These are phyloP conservation scores for Polyommatus icarus DNA, from an alignment of 2,888 invertebrate species.

Conservation along the genomic window DNA sequence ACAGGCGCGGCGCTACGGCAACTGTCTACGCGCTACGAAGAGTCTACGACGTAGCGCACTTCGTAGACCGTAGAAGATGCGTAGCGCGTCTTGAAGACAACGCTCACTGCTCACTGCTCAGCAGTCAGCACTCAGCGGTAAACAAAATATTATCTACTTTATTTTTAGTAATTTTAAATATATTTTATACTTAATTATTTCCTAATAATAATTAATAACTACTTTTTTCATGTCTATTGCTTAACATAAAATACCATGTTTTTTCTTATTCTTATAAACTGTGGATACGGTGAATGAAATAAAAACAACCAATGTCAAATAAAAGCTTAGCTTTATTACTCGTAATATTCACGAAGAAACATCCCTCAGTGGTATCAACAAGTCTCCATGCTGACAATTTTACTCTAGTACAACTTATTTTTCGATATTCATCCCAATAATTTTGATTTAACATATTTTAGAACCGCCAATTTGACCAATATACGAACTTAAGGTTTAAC, in stretches of 20 bases:
- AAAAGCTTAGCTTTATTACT: slow-evolving; percentile 89
- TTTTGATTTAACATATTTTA: slow-evolving; percentile 67
- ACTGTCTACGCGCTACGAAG: background rate
- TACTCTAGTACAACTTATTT: slow-evolving; percentile 65
- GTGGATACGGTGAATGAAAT: slow-evolving; percentile 16
- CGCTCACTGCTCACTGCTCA: no score
- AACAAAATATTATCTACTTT: background rate
- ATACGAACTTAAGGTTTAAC: slow-evolving; percentile 61
- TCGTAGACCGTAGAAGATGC: background rate
- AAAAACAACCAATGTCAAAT: slow-evolving; percentile 70
- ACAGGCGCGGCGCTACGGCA: background rate
- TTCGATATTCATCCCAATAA: slow-evolving; percentile 68
- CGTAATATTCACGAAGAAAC: slow-evolving; percentile 85
- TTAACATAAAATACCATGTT: background rate
- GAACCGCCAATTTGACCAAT: slow-evolving; percentile 67
- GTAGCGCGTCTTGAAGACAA: background rate
- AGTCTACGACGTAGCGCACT: background rate
- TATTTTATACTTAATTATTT: background rate
- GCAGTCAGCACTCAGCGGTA: background rate
- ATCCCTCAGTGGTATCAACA: slow-evolving; percentile 76
- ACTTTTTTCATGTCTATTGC: background rate
- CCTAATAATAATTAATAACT: background rate
- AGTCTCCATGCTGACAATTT: slow-evolving; percentile 66
- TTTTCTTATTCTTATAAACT: background rate
- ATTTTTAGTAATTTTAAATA: no score